Percentiles rank a stretch among this genome's conserved stretches.
Conservation (phyloP, 2,888 invertebrate genomes). For the Prosopocoilus inquinatus region DNA sequence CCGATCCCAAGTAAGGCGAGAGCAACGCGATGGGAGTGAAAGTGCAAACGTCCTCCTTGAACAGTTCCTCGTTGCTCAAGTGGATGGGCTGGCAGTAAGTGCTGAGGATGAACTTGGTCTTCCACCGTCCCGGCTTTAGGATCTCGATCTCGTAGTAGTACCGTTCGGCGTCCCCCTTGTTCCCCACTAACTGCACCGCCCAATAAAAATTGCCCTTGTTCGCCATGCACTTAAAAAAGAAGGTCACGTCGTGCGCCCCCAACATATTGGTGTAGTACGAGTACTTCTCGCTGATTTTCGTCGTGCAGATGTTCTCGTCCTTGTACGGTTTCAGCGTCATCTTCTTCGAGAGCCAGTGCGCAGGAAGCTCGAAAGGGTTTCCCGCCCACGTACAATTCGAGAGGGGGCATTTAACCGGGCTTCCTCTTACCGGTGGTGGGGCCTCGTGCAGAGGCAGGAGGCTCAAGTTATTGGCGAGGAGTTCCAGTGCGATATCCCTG, state of each 20-base stretch:
- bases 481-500: slow-evolving; percentile 6
- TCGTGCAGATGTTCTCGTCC: slow-evolving; percentile 1
- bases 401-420: slow-evolving; percentile 1
- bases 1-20: neutral
- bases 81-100: slow-evolving; percentile 10
- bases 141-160: slow-evolving; percentile 12
- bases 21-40: slow-evolving; percentile 7
- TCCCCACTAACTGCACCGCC: slow-evolving; percentile 12
- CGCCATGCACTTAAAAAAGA: slow-evolving; percentile 9
- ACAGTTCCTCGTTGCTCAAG: slow-evolving; percentile 3
- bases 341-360: slow-evolving; percentile 10
- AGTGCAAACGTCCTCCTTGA: slow-evolving; percentile 6
- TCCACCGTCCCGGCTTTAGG: slow-evolving; percentile 2
- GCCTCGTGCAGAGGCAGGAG: neutral
- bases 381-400: slow-evolving; percentile 9
- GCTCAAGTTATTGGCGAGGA: neutral
- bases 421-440: neutral
- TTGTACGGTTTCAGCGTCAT: neutral
- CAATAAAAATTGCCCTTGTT: slow-evolving; percentile 7
- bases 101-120: slow-evolving; percentile 4
- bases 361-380: neutral
- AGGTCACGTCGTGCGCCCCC: slow-evolving; percentile 6
- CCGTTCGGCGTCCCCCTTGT: neutral
- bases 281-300: neutral
- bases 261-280: slow-evolving; percentile 9